Base-by-base conservation (phyloP, 2,888 invertebrate genomes). In the Calliopum simillimum region DNA sequence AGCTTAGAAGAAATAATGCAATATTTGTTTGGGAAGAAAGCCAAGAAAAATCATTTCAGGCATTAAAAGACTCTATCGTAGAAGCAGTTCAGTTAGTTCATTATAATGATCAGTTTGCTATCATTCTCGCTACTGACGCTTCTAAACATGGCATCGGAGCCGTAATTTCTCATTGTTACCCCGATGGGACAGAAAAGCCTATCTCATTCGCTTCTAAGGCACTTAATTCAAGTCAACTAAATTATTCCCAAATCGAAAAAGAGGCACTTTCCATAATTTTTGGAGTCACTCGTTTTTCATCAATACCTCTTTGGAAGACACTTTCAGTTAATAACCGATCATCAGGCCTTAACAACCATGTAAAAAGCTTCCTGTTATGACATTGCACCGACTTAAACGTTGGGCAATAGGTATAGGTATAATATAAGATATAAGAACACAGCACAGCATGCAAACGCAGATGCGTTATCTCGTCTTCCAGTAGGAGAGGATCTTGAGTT, bases 401-500 rank as follows among this genome's bases (percentile, higher is more conserved):
- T 33, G 33, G 33, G 33, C 33, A 6, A 33, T 33, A n/a, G n/a
- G 3, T 76, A 70, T 19, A 51, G 53, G 6, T 75, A 74, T 25
- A 44, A 46, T 11, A 76, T 76, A 23, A 56, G 68, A 0, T 75
- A 68, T 66, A 69, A 68, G 41, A 66, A 71, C 8, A 72, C 74
- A 0, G 43, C 13, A 2, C 46, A 72, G 16, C 71, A 76, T 66
- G 73, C 63, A 16, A 73, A 73, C 63, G 73, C 76, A 4, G 75
- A 74, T 46, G 73, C 70, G 2, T 53, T 76, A 6, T 76, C 76
- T 2, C 63, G 76, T 44, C 53, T 76, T 1, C 77, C 76, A n/a
- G n/a, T 64, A 8, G 70, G 73, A 0, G 69, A 68, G 3, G 74
- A 74, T 55, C 12, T 2, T 1, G 55, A 46, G 4, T 76, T 75